Base-by-base conservation (phyloP, 2,888 invertebrate genomes). In the Gandaritis pyraliata region DNA sequence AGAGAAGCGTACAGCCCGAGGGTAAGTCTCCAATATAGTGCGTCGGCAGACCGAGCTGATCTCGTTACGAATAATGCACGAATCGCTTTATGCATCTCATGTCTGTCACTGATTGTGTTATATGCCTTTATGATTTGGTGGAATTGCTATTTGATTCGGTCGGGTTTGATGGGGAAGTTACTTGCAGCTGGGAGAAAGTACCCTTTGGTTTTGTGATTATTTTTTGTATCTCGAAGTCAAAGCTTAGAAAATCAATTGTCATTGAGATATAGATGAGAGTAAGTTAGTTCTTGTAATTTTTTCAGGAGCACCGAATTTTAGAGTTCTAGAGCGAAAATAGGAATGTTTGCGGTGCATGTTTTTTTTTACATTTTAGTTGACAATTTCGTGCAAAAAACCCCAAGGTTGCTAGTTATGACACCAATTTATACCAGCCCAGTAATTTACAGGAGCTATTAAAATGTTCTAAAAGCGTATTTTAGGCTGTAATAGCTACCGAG, bases 11-110 rank as follows among this genome's bases (percentile, higher is more conserved):
- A 64, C 46, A 29, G 49, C 79, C 75, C 15, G 53, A 54, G 76
- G 77, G 73, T 58, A 43, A 23, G 55, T 65, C 63, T 70, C 65
- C 81, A 79, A 81, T 81, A 80, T 80, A 72, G 65, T 71, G 64
- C 70, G 66, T 70, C 77, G 70, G 54, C 75, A 72, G 74, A 77
- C 71, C 79, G 76, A 55, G 62, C 60, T 72, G 69, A 81, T 74
- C 66, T 78, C 58, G 72, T 81, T 81, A 81, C 68, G 62, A 58
- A 46, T 41, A 59, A 53, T 59, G 59, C 33, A 46, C 33, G 47
- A 55, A 47, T 65, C 62, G 49, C 56, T 58, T 46, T 55, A 51
- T 62, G 46, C 51, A 55, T 61, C 51, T 61, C 62, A 65, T 68
- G 64, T 66, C 68, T 59, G 65, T 41, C 65, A 39, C 62, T 64